phyloP scores from a whole-genome alignment of 2,113 vertebrate genomes.

The Lasiurus borealis region DNA sequence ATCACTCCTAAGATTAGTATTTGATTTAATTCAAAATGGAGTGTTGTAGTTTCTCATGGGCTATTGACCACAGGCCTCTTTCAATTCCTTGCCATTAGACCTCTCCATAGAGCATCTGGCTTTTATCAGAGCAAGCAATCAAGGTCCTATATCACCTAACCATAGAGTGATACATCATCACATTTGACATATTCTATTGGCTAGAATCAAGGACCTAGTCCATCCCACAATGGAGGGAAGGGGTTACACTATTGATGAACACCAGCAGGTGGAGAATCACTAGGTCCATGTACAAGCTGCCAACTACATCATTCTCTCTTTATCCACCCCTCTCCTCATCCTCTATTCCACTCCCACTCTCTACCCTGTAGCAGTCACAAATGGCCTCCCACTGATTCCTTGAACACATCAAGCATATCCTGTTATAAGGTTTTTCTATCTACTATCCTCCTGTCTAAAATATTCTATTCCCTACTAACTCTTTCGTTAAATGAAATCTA shows the following conservation, averaged over 20 bases:
- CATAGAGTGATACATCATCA: not conserved
- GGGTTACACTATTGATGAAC: fast-evolving
- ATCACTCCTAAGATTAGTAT: not conserved
- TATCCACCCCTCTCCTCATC: fast-evolving
- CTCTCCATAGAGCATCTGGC: not conserved
- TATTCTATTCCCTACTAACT: not conserved
- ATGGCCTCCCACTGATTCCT: too few relatives aligned
- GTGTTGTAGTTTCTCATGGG: fast-evolving
- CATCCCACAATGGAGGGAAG: not conserved
- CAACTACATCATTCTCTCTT: not conserved
- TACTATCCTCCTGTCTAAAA: not conserved
- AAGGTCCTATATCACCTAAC: not conserved
- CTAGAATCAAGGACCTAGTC: not conserved
- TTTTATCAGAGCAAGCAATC: not conserved
- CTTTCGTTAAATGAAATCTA: not conserved
- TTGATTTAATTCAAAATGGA: not conserved
- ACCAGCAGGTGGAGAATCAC: not conserved
- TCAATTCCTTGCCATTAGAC: not conserved
- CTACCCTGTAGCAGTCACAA: too few relatives aligned
- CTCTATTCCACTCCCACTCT: not conserved
- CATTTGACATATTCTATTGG: not conserved
- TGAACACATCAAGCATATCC: not conserved
- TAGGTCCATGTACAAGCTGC: not conserved
- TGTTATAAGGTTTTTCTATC: not conserved
- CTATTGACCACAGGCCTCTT: not conserved